Base-by-base conservation (phyloP, 2,113 vertebrate genomes). In the Bettongia penicillata region DNA sequence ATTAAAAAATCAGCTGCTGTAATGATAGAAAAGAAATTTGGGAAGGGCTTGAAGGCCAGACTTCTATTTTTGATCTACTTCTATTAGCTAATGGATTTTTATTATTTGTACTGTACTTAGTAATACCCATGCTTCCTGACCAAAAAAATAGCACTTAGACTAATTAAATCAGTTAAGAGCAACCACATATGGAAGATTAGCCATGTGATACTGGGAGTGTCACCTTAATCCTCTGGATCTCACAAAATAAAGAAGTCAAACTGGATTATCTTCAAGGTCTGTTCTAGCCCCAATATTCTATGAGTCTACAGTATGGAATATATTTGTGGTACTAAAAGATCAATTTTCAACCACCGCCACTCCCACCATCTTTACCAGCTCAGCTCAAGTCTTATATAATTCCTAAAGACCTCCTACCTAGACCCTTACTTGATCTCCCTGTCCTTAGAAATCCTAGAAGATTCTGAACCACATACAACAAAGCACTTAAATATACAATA, bases 81-180 rank as follows among this genome's bases (percentile, higher is more conserved):
- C 6, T 55, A 14, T 2, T 25, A 9, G 19, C 3, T 12, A 37
- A 19, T 10, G 57, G 68, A 89, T 14, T 22, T 47, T 51, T 0
- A 14, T 3, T 0, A 3, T 7, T 12, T 14, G 0, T 0, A 68
- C 53, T 48, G 3, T n/a, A 22, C 3, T 8, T 2, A 52, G 14
- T 93, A 91, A 93, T 0, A 19, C 0, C 0, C 24, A 0, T 0
- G 0, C 28, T 90, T 31, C 2, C 47, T 2, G 14, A 0, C 12
- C 3, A 1, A 49, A 90, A 11, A 28, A 47, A 0, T 53, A 53
- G 3, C 51, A 52, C n/a, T 55, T 53, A 91, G 91, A 37, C 52
- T 91, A 53, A 91, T 53, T 53, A 53, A 91, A 53, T 91, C 50
- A 19, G 28, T 91, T 84, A 84, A 84, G 28, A 91, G 31, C 50